These are phyloP conservation scores for Tetragnatha versicolor DNA, from an alignment of 1,140 invertebrate species.

Conservation along the genomic window DNA sequence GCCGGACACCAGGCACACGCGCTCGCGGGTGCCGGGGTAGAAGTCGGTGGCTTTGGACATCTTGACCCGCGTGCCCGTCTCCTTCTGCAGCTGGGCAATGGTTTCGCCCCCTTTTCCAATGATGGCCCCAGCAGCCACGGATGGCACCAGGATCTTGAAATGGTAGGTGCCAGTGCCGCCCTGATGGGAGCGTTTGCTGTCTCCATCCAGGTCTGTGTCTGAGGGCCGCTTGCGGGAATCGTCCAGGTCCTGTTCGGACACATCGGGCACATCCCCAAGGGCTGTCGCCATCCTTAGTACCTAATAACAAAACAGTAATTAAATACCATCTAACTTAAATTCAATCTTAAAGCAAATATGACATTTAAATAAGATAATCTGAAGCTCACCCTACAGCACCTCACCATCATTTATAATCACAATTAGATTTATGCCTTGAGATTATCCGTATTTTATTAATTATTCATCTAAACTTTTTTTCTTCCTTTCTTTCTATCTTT, in stretches of 20 bases:
- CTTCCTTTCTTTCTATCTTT: too few relatives aligned
- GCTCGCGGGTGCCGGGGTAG: conserved; percentile 96
- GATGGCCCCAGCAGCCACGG: conserved; percentile 94
- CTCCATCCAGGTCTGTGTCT: conserved; percentile 84
- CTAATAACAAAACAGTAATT: neutral
- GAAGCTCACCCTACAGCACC: too few relatives aligned
- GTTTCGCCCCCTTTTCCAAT: conserved; percentile 98
- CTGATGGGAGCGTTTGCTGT: conserved; percentile 84
- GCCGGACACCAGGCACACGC: conserved; percentile 96
- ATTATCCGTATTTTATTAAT: too few relatives aligned
- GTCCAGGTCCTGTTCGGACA: conserved; percentile 64
- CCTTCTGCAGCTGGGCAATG: conserved; percentile 95
- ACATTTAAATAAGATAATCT: too few relatives aligned
- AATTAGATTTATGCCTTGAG: too few relatives aligned
- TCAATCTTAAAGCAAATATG: too few relatives aligned
- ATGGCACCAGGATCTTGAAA: conserved; percentile 95
- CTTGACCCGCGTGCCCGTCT: conserved; percentile 88
- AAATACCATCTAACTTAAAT: too few relatives aligned
- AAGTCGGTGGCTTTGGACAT: conserved; percentile 99
- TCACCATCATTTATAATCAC: too few relatives aligned
- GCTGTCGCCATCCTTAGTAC: conserved; percentile 49
- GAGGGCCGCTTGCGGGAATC: conserved; percentile 79
- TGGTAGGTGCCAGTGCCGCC: conserved; percentile 72
- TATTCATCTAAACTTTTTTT: too few relatives aligned
- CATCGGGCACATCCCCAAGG: conserved; percentile 38